Conservation (phyloP, 2,888 invertebrate genomes). For the Apomyelois bistriatella region DNA sequence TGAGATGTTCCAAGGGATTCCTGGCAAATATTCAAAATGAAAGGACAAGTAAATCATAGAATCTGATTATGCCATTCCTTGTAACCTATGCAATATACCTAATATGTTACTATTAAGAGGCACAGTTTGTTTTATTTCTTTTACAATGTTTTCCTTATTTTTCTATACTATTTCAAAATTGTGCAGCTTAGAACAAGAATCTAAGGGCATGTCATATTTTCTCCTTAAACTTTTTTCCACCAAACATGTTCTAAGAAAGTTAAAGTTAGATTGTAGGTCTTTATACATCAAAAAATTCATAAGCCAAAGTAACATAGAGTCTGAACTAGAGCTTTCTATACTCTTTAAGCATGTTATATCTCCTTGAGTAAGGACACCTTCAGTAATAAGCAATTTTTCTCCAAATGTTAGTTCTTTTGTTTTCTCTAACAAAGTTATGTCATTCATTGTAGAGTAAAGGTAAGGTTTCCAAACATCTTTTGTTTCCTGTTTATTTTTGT, state of each 20-base stretch:
- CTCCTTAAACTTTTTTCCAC: conserved; percentile 2
- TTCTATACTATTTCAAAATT: neutral
- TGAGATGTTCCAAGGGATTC: conserved; percentile 68
- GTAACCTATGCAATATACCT: neutral
- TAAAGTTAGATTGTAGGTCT: conserved; percentile 37
- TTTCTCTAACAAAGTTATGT: conserved; percentile 13
- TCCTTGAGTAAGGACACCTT: conserved; percentile 30
- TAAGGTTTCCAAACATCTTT: neutral
- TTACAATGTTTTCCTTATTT: neutral
- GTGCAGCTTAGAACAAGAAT: neutral
- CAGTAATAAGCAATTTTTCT: conserved; percentile 19
- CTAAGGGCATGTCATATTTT: neutral
- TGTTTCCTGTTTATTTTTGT: conserved; percentile 3
- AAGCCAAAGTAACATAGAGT: conserved; percentile 43
- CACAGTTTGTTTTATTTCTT: too few relatives aligned
- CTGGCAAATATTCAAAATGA: conserved; percentile 46
- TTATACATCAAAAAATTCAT: conserved; percentile 38
- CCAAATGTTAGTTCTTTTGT: conserved; percentile 14
- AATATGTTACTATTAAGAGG: neutral
- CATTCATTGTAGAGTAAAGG: conserved; percentile 17
- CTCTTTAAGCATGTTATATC: conserved; percentile 42
- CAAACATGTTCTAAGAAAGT: conserved; percentile 37
- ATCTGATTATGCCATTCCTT: neutral
- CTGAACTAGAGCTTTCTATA: conserved; percentile 31
- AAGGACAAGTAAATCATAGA: neutral